These are phyloP conservation scores for Tapera naevia DNA, from an alignment of 2,797 vertebrate genomes.

Conservation along the genomic window DNA sequence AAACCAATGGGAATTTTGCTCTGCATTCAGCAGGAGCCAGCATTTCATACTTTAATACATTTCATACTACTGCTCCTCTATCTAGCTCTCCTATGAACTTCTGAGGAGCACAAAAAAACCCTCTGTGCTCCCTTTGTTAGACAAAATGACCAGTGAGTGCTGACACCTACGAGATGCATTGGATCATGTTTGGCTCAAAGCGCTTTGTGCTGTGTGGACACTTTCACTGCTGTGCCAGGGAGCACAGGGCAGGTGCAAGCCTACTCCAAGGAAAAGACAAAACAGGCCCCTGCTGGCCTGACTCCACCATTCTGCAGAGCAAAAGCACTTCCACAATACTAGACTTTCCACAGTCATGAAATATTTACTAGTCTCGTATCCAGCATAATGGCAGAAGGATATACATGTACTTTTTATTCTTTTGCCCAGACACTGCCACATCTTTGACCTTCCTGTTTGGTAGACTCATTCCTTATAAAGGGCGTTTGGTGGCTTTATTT, in stretches of 20 bases:
- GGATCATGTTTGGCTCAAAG: background rate
- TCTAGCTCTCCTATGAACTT: background rate
- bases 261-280: background rate
- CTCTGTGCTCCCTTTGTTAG: background rate
- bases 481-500: background rate
- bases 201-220: accelerated
- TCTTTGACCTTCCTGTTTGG: conserved; percentile 50
- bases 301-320: background rate
- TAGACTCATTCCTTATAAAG: background rate
- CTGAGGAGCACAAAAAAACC: background rate
- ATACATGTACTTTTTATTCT: background rate
- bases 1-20: background rate
- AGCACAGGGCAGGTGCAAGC: background rate
- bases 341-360: background rate
- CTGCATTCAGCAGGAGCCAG: background rate
- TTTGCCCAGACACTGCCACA: background rate
- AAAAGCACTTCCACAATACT: background rate
- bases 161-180: background rate
- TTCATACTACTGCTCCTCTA: background rate
- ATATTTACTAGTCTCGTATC: background rate
- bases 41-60: background rate
- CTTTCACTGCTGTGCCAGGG: background rate
- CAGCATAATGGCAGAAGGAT: background rate
- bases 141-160: background rate
- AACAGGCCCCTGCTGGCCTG: background rate